Conservation (phyloP, 2,113 vertebrate species). For the Ailurus styani region DNA sequence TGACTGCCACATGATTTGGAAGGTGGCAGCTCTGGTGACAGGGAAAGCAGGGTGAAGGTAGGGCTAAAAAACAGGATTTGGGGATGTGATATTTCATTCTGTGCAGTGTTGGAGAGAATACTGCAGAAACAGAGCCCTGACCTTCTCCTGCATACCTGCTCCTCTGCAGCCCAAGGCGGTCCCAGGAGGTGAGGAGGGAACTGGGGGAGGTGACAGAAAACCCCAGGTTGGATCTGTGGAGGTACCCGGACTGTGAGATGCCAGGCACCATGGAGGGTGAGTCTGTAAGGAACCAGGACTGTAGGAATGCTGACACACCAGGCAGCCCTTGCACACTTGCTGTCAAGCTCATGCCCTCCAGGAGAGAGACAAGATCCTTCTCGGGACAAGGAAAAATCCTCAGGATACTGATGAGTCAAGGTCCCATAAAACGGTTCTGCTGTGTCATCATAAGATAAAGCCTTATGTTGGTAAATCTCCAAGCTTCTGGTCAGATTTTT, state of each 20-base stretch:
- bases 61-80: background rate
- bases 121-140: background rate
- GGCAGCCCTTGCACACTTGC: background rate
- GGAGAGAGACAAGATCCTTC: background rate
- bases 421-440: background rate
- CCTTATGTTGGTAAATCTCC: background rate
- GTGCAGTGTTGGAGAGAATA: background rate
- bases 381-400: background rate
- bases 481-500: background rate
- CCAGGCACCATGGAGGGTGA: background rate
- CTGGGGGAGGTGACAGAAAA: fast-evolving
- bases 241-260: background rate
- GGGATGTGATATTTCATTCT: background rate
- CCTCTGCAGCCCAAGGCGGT: background rate
- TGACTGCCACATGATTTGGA: background rate
- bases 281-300: background rate
- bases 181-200: fast-evolving
- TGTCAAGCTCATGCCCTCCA: background rate
- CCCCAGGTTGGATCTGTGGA: background rate
- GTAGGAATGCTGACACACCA: background rate
- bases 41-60: background rate
- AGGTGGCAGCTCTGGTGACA: background rate
- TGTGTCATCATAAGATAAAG: background rate
- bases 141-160: background rate
- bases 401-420: background rate